Percentiles rank a stretch among this genome's conserved stretches.
These are phyloP conservation scores for Mystacornis crossleyi DNA, from an alignment of 2,113 vertebrate species.

Conservation along the genomic window DNA sequence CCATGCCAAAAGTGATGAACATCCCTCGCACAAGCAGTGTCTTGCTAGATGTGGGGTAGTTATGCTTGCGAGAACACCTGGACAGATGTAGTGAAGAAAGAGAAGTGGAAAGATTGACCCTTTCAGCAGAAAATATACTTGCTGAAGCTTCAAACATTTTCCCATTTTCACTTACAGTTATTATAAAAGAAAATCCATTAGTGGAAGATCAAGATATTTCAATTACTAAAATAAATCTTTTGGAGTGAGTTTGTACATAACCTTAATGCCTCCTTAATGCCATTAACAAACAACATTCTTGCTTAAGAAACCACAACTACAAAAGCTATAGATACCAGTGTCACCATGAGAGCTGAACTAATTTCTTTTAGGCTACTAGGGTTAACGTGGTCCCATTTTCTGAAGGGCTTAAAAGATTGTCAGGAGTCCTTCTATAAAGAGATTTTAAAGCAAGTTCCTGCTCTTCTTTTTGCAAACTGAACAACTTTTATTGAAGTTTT, in stretches of 20 bases:
- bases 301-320: background rate
- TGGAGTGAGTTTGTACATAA: background rate
- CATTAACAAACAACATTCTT: background rate
- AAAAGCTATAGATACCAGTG: background rate
- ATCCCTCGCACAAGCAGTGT: constrained; percentile 92
- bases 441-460: background rate
- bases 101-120: background rate
- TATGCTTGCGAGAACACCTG: constrained; percentile 94
- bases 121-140: background rate
- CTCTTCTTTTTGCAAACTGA: background rate
- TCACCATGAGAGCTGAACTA: background rate
- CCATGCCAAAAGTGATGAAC: constrained; percentile 96
- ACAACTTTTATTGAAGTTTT: background rate
- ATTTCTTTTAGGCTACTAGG: background rate
- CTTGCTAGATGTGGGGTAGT: constrained; percentile 83
- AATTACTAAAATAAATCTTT: background rate
- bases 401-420: background rate
- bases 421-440: background rate
- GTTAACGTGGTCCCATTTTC: background rate
- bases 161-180: background rate
- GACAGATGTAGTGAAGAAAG: background rate
- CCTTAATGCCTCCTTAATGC: background rate
- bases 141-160: background rate
- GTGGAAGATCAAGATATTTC: background rate
- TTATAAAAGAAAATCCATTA: background rate